phyloP scores from a whole-genome alignment of 2,797 vertebrate genomes.

The Onychomys leucogaster region DNA sequence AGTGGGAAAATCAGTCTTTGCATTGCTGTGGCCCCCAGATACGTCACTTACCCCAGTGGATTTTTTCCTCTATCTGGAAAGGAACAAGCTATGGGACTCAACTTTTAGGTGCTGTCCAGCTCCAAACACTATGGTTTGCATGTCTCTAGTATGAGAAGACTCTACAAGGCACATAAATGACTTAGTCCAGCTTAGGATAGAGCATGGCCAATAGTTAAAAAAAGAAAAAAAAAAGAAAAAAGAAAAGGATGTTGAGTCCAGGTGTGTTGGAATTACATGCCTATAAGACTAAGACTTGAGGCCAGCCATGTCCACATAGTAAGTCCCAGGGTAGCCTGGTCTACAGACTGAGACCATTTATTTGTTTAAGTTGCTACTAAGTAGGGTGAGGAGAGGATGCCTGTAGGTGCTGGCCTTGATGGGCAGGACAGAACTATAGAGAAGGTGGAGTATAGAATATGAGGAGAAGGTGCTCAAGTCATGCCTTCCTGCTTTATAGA shows the following conservation, averaged over 20 bases:
- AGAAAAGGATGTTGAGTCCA: background rate
- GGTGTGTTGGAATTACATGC: background rate
- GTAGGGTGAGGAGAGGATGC: background rate
- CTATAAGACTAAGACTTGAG: background rate
- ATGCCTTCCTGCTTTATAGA: background rate
- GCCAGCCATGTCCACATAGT: background rate
- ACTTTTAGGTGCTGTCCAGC: background rate
- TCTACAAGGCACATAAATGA: background rate
- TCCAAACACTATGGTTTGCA: background rate
- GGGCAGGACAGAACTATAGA: background rate
- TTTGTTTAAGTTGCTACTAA: background rate
- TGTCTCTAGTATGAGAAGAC: background rate
- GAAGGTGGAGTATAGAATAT: background rate
- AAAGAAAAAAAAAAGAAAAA: background rate
- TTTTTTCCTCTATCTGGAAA: background rate
- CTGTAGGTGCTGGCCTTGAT: background rate
- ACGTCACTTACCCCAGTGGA: background rate
- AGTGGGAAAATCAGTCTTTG: background rate
- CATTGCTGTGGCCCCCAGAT: background rate
- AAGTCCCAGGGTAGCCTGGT: background rate
- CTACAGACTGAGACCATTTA: background rate
- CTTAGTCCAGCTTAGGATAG: background rate
- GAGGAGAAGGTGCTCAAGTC: background rate
- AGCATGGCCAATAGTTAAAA: background rate
- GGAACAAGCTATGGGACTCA: background rate